Percentiles rank a stretch among this genome's conserved stretches.
phyloP scores from a whole-genome alignment of 2,113 vertebrate species.

The Athene cunicularia region DNA sequence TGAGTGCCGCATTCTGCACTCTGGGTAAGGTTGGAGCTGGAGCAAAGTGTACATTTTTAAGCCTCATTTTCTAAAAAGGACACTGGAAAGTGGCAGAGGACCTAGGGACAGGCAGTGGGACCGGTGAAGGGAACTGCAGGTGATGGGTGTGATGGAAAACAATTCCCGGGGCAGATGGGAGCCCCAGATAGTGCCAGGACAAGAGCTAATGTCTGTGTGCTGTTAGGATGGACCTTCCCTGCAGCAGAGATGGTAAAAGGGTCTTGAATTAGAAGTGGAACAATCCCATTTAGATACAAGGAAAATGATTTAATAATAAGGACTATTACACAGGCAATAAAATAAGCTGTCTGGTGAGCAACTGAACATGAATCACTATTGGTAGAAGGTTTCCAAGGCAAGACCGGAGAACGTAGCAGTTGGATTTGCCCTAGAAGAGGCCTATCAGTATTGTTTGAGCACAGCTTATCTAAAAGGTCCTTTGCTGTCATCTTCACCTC shows the following conservation, averaged over 20 bases:
- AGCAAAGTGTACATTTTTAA: neutral
- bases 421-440: neutral
- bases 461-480: neutral
- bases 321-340: neutral
- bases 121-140: neutral
- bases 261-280: neutral
- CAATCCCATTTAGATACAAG: neutral
- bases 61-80: neutral
- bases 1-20: neutral
- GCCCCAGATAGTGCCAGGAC: fast-evolving
- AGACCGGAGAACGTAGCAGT: neutral
- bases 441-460: neutral
- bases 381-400: neutral
- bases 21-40: neutral
- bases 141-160: neutral
- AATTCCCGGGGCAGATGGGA: neutral
- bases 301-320: neutral
- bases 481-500: neutral
- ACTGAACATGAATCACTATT: neutral
- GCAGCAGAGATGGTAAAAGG: neutral
- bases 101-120: neutral
- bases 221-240: neutral
- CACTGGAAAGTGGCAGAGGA: neutral
- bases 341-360: neutral
- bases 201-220: fast-evolving